A percentile compares a stretch with the other conserved stretches of the same genome.
Evolutionary conservation across 2,113 vertebrate species (phyloP).

Genomic region (Raja brachyura): DNA sequence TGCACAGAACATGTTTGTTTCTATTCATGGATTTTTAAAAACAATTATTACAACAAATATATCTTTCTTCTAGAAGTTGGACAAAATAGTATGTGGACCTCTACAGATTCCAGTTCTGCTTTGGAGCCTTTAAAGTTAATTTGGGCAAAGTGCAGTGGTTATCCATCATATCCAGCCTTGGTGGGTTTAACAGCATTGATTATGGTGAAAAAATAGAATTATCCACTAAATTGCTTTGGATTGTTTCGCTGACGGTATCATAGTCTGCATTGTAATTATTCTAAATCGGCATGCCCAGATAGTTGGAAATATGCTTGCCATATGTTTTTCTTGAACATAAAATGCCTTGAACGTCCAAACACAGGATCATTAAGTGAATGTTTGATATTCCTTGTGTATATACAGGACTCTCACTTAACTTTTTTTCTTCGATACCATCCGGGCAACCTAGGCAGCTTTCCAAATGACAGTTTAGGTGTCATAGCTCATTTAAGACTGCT

Average conservation of each 20-base stretch:
- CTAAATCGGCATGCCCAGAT: not conserved
- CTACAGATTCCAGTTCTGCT: slow-evolving; percentile 77
- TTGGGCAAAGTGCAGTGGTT: slow-evolving; percentile 98
- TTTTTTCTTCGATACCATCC: too few relatives aligned
- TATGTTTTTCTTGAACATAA: not conserved
- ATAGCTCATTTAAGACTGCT: too few relatives aligned
- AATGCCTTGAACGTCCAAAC: not conserved
- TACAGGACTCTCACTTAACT: too few relatives aligned
- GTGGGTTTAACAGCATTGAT: slow-evolving; percentile 62
- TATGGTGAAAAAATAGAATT: not conserved
- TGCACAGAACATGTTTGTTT: not conserved
- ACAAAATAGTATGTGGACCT: slow-evolving; percentile 94
- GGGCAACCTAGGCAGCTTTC: too few relatives aligned
- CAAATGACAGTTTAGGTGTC: too few relatives aligned
- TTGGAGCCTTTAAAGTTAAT: slow-evolving; percentile 95
- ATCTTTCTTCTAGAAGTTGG: slow-evolving; percentile 78
- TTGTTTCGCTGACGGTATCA: not conserved
- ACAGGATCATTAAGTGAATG: not conserved
- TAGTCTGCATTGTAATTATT: not conserved
- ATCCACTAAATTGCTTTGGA: not conserved
- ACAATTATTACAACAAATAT: not conserved
- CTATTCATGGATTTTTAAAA: not conserved
- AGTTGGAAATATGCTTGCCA: not conserved
- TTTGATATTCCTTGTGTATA: not conserved
- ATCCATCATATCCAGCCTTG: slow-evolving; percentile 95